phyloP scores from a whole-genome alignment of 2,113 vertebrate genomes.

The Oncorhynchus mykiss region DNA sequence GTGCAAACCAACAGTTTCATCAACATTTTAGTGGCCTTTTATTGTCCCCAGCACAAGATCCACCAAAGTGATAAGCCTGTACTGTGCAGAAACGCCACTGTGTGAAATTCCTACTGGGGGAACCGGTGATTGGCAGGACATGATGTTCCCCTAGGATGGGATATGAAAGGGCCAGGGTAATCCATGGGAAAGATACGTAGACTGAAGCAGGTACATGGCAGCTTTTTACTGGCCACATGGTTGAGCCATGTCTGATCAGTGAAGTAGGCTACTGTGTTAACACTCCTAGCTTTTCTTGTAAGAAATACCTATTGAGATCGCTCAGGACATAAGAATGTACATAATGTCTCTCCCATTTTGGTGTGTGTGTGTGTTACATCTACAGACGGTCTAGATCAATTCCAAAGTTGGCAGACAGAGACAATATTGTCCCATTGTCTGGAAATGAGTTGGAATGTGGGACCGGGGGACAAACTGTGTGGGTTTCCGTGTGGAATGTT shows the following conservation, averaged over 20 bases:
- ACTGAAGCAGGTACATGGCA: not conserved
- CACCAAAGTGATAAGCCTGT: constrained; percentile 3
- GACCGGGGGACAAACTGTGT: constrained; percentile 4
- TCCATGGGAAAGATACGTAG: not conserved
- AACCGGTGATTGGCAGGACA: not conserved
- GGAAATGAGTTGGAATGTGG: constrained; percentile 20
- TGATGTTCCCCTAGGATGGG: not conserved
- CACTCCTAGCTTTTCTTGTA: not conserved
- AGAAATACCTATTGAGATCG: not conserved
- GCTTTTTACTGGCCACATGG: too few relatives aligned
- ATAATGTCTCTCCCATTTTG: not conserved
- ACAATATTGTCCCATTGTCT: constrained; percentile 41
- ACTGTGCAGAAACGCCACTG: constrained; percentile 18
- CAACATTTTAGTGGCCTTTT: too few relatives aligned
- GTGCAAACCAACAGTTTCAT: too few relatives aligned
- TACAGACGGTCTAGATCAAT: constrained; percentile 7
- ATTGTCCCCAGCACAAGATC: too few relatives aligned
- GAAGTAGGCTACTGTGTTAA: not conserved
- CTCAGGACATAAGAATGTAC: constrained; percentile 3
- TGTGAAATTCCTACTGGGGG: constrained; percentile 42
- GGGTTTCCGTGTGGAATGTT: constrained; percentile 26
- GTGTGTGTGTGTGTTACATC: constrained; percentile 1
- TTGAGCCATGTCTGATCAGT: not conserved
- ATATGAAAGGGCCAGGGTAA: too few relatives aligned
- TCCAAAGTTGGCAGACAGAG: constrained; percentile 26